Evolutionary conservation across 1,140 invertebrate species (phyloP), one percentile per base, ranked within the genome.

Genomic region (Pentalonia nigronervosa): DNA sequence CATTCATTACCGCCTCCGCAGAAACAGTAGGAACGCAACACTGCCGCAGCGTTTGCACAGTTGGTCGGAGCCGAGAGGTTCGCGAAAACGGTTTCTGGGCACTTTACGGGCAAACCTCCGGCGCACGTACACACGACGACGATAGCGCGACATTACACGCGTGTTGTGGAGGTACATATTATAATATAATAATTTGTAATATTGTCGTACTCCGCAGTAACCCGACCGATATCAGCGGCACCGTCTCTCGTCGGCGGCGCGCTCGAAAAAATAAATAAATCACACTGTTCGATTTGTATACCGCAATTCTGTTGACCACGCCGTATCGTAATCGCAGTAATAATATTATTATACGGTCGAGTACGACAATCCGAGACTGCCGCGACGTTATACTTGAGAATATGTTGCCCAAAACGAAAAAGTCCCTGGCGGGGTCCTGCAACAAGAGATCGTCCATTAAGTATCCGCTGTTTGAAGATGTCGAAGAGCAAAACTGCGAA

Each of bases 401-500:
- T 14, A 87, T 88, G 87, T 50, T 53, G 87, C 7, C 87, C n/a
- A 88, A 50, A 53, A 34, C 87, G 11, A 14, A 47, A 30, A 48
- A 21, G 47, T 30, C 30, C 7, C 86, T 8, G 2, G 7, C 45
- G 45, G 45, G 86, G 41, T 41, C 41, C 47, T 25, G 14, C 47
- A 88, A 34, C 90, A 76, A 94, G 11, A 91, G 34, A 25, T 47
- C 67, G 3, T 3, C 25, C 41, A 6, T 47, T 45, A 91, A 76
- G 34, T 25, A 48, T 60, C 41, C 90, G 23, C 34, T 48, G 34
- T 7, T 91, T 67, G 90, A 91, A 47, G 90, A 60, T 20, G 20
- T 20, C 36, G 90, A 91, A 76, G 90, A 91, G 45, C 90, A 81
- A 91, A 76, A 91, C 30, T 67, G 9, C 25, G 34, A 48, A 41